Base-by-base conservation (phyloP, 2,113 vertebrate species). In the Lamprologus sp. region DNA sequence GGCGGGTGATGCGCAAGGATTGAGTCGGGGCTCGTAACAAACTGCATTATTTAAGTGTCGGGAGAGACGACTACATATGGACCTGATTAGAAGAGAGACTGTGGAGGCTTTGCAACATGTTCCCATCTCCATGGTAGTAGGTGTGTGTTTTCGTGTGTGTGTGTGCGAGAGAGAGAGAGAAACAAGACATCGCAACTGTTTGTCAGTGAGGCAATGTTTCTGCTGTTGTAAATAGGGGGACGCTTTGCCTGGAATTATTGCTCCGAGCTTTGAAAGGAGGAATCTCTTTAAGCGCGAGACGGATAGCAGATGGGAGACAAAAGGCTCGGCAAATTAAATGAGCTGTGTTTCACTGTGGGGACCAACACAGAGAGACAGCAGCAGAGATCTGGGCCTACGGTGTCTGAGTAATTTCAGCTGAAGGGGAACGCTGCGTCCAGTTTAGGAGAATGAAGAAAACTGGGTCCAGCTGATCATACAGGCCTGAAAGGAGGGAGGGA, bases 1-100 rank as follows among this genome's bases (percentile, higher is more conserved):
- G 91, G 73, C 33, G 58, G 6, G 17, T 70, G 63, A 81, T 35
- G 55, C 70, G 58, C 73, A 8, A 68, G 79, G 89, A 83, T 33
- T 83, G 85, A 88, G 73, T 26, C 9, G 6, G 26, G 33, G 87
- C 87, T 91, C 31, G 79, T 90, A 94, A 93, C 90, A 79, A 85
- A 88, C 91, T 79, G 87, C 53, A 53, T 84, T 68, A 37, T 85
- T 82, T 84, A 86, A 87, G 87, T 63, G 87, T 79, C 40, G 83
- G 84, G 83, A 89, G 58, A 75, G 81, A 23, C 47, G 90, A 86
- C 84, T 85, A 84, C 96, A 97, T 94, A 91, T 96, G 96, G 94
- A 93, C 89, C 88, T 95, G 93, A 94, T 97, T 96, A 95, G 84
- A 79, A 53, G 85, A 88, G 88, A 90, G 86, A 54, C 90, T 90